Evolutionary conservation across 2,888 invertebrate species (phyloP), one percentile per base, ranked within the genome.

Genomic region (Caenorhabditis sp.): DNA sequence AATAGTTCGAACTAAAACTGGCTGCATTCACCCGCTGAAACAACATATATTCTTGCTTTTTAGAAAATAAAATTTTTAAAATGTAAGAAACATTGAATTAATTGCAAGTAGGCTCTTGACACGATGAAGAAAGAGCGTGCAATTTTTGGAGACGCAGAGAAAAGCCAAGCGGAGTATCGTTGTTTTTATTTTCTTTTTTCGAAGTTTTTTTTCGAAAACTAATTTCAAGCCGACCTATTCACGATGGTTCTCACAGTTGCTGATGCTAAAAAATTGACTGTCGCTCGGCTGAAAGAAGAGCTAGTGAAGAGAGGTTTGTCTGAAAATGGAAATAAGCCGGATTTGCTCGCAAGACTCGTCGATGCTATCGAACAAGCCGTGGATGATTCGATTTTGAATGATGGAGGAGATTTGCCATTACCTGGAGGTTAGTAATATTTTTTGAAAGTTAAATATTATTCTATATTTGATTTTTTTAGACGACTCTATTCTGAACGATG

Each of bases 251-350:
- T 73, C 10, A 69, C 69, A 21, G 57, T 60, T 14, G 52, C 57
- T 23, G 73, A 73, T 2, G 73, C 73, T 12, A 69, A 63, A 31
- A 73, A 73, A 31, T 43, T 73, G 21, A 73, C 73, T 63, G 78
- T 82, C 26, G 67, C 73, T n/a, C 80, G 81, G 52, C 59, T 83
- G 12, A 80, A 81, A 57, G 78, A 83, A 31, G 77, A 81, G 56
- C 57, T 83, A 43, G 61, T 78, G 64, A 67, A 69, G 21, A 70
- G 81, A 21, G 78, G 75, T 50, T 62, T 83, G 17, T 65, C 70
- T n/a, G 64, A 49, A 14, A 63, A 68, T 26, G 83, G 83, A 43
- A 80, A 81, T 25, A 83, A 83, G 56, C 66, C 76, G 43, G 83
- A 81, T 3, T 62, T 83, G 36, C 59, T 82, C 14, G 69, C 64